Conservation (phyloP, 2,797 vertebrate genomes). For the Gambusia yucatana region DNA sequence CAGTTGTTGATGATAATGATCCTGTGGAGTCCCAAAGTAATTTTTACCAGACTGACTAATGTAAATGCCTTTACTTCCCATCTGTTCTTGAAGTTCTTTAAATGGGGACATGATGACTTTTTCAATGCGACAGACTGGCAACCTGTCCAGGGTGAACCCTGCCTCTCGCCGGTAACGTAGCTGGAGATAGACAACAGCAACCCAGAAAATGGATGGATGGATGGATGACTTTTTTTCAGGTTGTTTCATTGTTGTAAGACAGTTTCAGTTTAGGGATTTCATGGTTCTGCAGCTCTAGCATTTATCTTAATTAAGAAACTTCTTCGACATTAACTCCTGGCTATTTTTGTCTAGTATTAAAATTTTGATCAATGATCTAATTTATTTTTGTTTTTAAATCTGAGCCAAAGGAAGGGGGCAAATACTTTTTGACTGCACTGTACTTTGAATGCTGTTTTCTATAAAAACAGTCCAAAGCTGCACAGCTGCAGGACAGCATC, state of each 20-base stretch:
- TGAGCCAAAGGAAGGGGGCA: background rate
- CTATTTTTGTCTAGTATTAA: background rate
- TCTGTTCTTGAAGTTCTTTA: background rate
- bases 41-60: background rate
- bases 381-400: background rate
- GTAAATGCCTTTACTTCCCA: background rate
- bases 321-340: background rate
- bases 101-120: background rate
- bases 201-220: too few species aligned
- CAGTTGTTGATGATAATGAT: background rate
- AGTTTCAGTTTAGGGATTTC: background rate
- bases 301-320: background rate
- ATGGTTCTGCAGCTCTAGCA: background rate
- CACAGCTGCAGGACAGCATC: constrained; percentile 52
- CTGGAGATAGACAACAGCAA: too few species aligned
- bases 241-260: background rate
- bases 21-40: background rate
- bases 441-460: constrained; percentile 34
- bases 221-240: background rate
- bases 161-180: too few species aligned
- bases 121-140: too few species aligned
- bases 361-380: background rate
- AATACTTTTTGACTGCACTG: constrained; percentile 14
- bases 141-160: too few species aligned
- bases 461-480: constrained; percentile 39